phyloP scores from a whole-genome alignment of 2,797 vertebrate genomes.

The Polyboroides typus region DNA sequence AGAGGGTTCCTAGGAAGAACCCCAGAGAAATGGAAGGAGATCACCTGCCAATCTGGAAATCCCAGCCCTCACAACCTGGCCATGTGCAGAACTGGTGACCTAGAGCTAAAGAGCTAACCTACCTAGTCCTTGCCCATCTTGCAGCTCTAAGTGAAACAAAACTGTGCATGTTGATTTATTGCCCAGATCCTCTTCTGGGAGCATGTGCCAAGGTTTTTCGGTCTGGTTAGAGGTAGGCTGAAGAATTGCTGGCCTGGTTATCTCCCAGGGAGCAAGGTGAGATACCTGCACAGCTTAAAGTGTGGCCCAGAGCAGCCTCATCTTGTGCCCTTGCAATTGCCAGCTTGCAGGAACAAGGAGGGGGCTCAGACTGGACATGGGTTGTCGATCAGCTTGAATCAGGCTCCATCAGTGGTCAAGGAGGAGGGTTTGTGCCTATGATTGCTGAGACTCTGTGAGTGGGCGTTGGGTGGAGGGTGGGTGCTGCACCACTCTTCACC shows the following conservation, averaged over 20 bases:
- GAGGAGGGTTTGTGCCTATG: background rate
- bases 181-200: background rate
- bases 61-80: background rate
- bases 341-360: background rate
- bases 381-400: background rate
- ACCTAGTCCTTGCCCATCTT: background rate
- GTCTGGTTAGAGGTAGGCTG: background rate
- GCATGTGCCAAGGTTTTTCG: background rate
- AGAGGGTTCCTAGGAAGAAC: background rate
- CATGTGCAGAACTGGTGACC: background rate
- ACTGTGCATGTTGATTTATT: background rate
- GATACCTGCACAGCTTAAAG: background rate
- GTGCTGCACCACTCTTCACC: accelerated
- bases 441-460: accelerated
- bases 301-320: background rate
- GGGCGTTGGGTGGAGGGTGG: background rate
- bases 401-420: background rate
- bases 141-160: background rate
- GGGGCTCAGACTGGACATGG: accelerated
- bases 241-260: background rate
- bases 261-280: background rate
- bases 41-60: background rate
- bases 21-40: background rate
- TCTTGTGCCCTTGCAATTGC: background rate
- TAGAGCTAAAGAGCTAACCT: background rate